These are phyloP conservation scores for Melinaea marsaeus DNA, from an alignment of 2,888 invertebrate species.

Conservation along the genomic window DNA sequence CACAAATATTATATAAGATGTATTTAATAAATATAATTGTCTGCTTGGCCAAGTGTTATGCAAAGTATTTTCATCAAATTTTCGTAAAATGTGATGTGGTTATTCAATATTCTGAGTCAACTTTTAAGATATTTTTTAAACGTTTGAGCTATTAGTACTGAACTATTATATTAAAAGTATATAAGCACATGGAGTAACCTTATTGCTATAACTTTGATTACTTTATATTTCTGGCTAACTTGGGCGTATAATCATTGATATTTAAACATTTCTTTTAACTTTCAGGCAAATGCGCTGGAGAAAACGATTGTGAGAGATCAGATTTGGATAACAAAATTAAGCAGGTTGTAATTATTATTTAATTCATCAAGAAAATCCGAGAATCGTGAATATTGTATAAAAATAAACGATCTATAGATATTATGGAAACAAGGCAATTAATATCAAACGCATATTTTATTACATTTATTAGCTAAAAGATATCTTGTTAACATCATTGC, in stretches of 20 bases:
- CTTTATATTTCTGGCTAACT: not conserved
- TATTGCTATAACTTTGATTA: not conserved
- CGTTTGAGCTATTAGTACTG: not conserved
- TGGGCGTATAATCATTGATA: not conserved
- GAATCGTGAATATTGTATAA: not conserved
- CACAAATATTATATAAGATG: too few species aligned
- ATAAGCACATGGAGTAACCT: too few species aligned
- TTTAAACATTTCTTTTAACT: conserved; percentile 23
- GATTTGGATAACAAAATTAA: conserved; percentile 20
- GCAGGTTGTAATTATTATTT: conserved; percentile 7
- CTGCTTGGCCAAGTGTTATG: too few species aligned
- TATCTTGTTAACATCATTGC: not conserved
- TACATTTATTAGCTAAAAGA: not conserved
- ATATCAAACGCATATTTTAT: not conserved
- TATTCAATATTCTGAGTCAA: too few species aligned
- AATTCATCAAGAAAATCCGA: not conserved
- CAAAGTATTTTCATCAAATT: too few species aligned
- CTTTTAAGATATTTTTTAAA: not conserved
- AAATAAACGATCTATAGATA: not conserved
- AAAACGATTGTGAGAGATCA: conserved; percentile 18
- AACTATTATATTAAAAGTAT: not conserved
- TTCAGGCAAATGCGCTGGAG: conserved; percentile 23
- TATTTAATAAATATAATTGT: too few species aligned
- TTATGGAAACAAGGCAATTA: not conserved
- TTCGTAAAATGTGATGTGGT: not conserved